Conservation (phyloP, 2,888 invertebrate genomes). For the Augochlorella aurata region DNA sequence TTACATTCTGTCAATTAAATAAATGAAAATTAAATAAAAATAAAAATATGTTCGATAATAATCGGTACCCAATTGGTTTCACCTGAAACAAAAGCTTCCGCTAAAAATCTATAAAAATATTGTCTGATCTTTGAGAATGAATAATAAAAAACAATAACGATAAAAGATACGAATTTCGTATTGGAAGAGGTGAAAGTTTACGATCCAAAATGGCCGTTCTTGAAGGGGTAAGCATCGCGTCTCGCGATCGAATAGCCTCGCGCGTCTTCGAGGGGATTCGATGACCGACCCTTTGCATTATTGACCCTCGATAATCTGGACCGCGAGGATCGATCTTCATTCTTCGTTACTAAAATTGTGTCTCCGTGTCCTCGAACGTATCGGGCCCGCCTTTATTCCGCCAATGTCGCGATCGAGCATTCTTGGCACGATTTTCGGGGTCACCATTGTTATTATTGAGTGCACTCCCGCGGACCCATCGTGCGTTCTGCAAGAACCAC, state of each 20-base stretch:
- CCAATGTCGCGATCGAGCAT: conserved; percentile 48
- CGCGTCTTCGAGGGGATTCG: background rate
- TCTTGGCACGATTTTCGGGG: conserved; percentile 63
- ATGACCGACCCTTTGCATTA: background rate
- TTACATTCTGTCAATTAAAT: too few species aligned
- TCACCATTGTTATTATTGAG: conserved; percentile 62
- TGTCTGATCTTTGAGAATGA: too few species aligned
- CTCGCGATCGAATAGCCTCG: background rate
- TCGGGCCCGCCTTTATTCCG: conserved; percentile 22
- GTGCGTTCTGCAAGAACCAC: conserved; percentile 27
- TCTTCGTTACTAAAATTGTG: conserved; percentile 23
- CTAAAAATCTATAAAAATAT: too few species aligned
- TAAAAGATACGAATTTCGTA: too few species aligned
- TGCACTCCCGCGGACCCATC: conserved; percentile 51
- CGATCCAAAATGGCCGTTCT: background rate
- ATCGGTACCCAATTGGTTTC: too few species aligned
- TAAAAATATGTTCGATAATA: too few species aligned
- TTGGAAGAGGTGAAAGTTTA: too few species aligned
- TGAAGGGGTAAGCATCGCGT: background rate
- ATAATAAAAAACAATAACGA: too few species aligned
- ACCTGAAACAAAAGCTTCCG: too few species aligned
- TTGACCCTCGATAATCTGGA: background rate
- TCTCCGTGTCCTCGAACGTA: conserved; percentile 16
- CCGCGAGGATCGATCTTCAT: conserved; percentile 9
- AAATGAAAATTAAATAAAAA: too few species aligned